phyloP scores from a whole-genome alignment of 2,888 invertebrate genomes.

The Agonopterix subpropinquella region DNA sequence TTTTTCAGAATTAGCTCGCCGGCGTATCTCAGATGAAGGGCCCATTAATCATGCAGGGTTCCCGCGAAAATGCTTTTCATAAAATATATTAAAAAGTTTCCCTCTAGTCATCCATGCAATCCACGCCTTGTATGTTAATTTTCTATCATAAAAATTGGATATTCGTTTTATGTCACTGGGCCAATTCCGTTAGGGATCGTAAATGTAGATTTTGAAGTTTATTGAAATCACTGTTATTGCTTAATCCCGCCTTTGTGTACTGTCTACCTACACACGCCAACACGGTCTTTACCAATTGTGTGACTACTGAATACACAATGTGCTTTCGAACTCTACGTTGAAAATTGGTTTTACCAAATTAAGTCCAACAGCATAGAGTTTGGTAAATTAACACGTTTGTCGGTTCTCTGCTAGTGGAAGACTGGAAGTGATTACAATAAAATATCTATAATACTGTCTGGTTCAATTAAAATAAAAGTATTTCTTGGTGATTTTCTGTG shows the following conservation, averaged over 20 bases:
- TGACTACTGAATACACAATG: neutral
- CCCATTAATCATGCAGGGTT: conserved; percentile 64
- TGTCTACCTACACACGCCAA: neutral
- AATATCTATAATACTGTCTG: no score
- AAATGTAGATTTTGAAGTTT: conserved; percentile 29
- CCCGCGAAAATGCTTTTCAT: conserved; percentile 59
- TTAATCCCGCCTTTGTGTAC: conserved; percentile 7
- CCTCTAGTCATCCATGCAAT: conserved; percentile 45
- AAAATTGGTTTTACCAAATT: no score
- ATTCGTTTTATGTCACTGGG: conserved; percentile 43
- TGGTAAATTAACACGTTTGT: no score
- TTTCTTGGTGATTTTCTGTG: no score
- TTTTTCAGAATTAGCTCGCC: conserved; percentile 44
- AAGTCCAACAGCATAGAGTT: no score
- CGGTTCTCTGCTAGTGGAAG: no score
- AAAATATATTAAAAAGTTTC: conserved; percentile 63
- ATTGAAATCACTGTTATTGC: conserved; percentile 16
- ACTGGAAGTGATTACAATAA: no score
- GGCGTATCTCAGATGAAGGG: conserved; percentile 52
- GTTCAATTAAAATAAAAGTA: no score
- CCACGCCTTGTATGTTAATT: conserved; percentile 64
- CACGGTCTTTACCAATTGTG: neutral
- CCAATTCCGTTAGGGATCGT: conserved; percentile 28
- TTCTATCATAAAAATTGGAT: conserved; percentile 47
- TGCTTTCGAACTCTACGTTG: no score